Evolutionary conservation across 2,113 vertebrate genomes (phyloP), one percentile per base, ranked within the genome.

Genomic region (Salminus brasiliensis): DNA sequence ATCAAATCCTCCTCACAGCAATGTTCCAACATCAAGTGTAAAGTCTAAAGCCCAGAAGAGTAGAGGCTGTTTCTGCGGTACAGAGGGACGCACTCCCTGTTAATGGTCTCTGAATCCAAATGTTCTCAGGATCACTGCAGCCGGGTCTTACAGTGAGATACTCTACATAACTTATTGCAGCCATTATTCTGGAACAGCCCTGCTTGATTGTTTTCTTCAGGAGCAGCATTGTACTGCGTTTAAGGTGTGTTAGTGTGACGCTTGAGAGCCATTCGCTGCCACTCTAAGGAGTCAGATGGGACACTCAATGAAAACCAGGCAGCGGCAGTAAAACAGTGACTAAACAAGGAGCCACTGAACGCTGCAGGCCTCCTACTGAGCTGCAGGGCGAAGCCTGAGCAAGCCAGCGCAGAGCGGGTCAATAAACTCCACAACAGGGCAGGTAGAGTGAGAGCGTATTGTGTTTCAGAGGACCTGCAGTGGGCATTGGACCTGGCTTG

Each of bases 261-360:
- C 71, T 52, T 74, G 79, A 79, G 76, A 81, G 74, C 76, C 59
- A 52, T 74, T 80, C 60, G 66, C 76, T 82, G 73, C n/a, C 73
- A 66, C 82, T 75, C 79, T 90, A 83, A 92, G 90, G 88, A 88
- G 87, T 81, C 90, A 87, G 83, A 86, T 86, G 90, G 90, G 90
- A 91, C 87, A n/a, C n/a, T 84, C 88, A 89, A 85, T 91, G 87
- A 91, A 91, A 90, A 86, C 84, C 88, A 87, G 87, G 88, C 89
- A 80, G 86, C 7, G 12, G 88, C 83, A 78, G 87, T 92, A 88
- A 91, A 86, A 78, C 12, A 52, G 43, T 39, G 39, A 82, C 72
- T 80, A 88, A 91, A 92, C 89, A 90, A 90, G 69, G 84, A 88
- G 84, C 84, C 87, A 63, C 79, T 89, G 83, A 90, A 85, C 66